Conservation (phyloP, 2,113 vertebrate species). For the Edolisoma coerulescens region DNA sequence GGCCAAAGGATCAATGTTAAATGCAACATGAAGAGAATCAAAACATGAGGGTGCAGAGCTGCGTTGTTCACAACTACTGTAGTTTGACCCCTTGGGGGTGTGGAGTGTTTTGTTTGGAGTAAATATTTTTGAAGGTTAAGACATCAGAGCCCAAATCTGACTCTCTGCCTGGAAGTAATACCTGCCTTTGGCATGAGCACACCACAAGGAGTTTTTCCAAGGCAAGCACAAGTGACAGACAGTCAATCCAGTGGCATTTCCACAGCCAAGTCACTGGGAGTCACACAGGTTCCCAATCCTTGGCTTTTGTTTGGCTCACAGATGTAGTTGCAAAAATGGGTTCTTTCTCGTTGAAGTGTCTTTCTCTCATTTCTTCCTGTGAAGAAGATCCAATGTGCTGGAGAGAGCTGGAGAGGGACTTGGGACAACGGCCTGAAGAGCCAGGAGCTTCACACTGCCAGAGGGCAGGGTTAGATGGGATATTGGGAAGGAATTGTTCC, state of each 20-base stretch:
- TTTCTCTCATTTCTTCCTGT: neutral
- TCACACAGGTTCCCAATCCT: neutral
- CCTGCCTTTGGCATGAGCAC: neutral
- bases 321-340: neutral
- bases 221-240: neutral
- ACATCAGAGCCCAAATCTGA: neutral
- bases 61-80: neutral
- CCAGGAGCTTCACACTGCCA: neutral
- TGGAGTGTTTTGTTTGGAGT: neutral
- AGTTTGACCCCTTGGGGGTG: neutral
- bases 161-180: neutral
- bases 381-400: neutral
- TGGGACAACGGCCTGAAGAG: neutral
- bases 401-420: neutral
- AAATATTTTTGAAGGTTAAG: conserved; percentile 25
- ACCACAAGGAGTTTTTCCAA: neutral
- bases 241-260: neutral
- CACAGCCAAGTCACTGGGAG: neutral
- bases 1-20: neutral
- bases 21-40: neutral
- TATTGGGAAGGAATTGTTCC: neutral
- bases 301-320: neutral
- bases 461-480: neutral
- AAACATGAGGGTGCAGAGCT: neutral
- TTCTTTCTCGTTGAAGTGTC: neutral